Base-by-base conservation (phyloP, 2,113 vertebrate genomes). In the Cyanoramphus novaezelandiae region DNA sequence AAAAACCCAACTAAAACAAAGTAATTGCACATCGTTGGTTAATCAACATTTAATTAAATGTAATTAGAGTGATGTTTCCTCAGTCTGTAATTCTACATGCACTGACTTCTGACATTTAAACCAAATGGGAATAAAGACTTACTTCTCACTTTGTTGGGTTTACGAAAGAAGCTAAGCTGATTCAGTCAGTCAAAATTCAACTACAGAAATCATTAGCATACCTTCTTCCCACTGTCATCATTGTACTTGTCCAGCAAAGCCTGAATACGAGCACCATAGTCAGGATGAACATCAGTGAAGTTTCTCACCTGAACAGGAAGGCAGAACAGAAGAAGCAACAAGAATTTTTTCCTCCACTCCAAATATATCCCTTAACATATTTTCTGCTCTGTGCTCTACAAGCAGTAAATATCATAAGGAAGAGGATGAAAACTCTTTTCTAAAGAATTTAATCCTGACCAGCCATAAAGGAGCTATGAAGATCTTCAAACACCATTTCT, bases 201-300 rank as follows among this genome's bases (percentile, higher is more conserved):
- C 52, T n/a, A 68, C 11, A 67, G 33, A 76, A 74, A 13, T 25
- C 8, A 17, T 14, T 4, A 31, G 6, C 77, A 11, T 97, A 99
- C 99, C 97, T 99, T 98, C 46, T 86, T 96, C 52, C 71, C 96
- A 44, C 77, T 95, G 78, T 99, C 98, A 11, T 97, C 93, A 5
- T 98, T 99, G 97, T 98, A 95, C 59, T 98, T 98, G 90, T 99
- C 98, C 94, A 99, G 93, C 52, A 98, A 91, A 18, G 88, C 74
- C 97, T 99, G 98, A 82, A 99, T 94, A 23, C 93, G 57, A 67
- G 97, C 97, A 55, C 98, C 99, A 18, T 99, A 99, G 20, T 98
- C 98, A 69, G 98, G 97, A 94, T 99, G 98, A 82, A 99, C 97
- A 11, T 98, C 98, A 79, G 88, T 98, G 96, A 99, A 98, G 89